Base-by-base conservation (phyloP, 2,888 invertebrate genomes). In the Acleris holmiana region DNA sequence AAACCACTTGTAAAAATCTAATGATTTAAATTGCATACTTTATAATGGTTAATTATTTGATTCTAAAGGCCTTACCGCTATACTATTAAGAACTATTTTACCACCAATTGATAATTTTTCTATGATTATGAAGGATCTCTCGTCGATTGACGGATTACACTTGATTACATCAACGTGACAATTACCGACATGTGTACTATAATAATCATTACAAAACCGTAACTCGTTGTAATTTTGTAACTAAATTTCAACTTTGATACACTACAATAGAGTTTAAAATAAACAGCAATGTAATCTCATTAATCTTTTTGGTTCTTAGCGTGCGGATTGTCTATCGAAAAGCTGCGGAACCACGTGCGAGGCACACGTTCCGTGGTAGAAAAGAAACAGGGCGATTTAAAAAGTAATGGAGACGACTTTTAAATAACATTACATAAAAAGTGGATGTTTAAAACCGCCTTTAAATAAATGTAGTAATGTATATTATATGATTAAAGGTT, bases 281-380 rank as follows among this genome's bases (percentile, higher is more conserved):
- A 17, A 44, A 17, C 6, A 7, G 13, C 2, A 44, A 6, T n/a
- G 1, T n/a, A 17, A n/a, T 17, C 4, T 44, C 44, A 17, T n/a
- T 6, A 6, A 17, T 44, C 44, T 44, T 44, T 44, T 44, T 44
- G 5, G 17, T 7, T 44, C 2, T 44, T 17, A n/a, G n/a, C 15
- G n/a, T n/a, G 3, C 17, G 17, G 44, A 44, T 68, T 75, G 73
- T 75, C 67, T 71, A 67, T 83, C 18, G 50, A 25, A 68, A 65
- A 78, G 77, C 79, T 80, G 69, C 79, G 76, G 80, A 78, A 83
- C 86, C 90, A 91, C 89, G 89, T 91, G 90, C 83, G 82, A 68
- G 77, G 85, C 88, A 87, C 88, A 87, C 88, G 84, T 80, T 83
- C 76, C 67, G 68, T 48, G 71, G 70, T 75, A 68, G 78, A 76